Evolutionary conservation across 2,113 vertebrate genomes (phyloP).

Genomic region (Corydoras sp.): DNA sequence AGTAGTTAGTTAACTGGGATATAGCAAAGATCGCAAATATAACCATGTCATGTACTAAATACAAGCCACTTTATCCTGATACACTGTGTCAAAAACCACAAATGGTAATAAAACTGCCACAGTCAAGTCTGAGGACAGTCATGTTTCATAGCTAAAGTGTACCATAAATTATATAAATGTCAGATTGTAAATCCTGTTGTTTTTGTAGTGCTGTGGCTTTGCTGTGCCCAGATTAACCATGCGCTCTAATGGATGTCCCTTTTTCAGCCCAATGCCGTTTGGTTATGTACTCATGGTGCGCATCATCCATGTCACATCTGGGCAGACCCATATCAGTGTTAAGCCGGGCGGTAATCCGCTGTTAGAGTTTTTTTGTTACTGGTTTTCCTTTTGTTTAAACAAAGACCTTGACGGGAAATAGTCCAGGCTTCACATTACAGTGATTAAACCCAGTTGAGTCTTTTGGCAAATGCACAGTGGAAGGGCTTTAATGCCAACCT

Average conservation of each 20-base stretch:
- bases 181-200: neutral
- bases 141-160: neutral
- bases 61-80: neutral
- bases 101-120: slow-evolving; percentile 10
- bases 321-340: slow-evolving; percentile 43
- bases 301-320: slow-evolving; percentile 35
- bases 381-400: slow-evolving; percentile 45
- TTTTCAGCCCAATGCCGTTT: slow-evolving; percentile 25
- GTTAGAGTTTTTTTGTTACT: slow-evolving; percentile 39
- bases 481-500: slow-evolving; percentile 21
- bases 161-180: neutral
- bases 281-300: slow-evolving; percentile 35
- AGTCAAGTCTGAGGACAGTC: slow-evolving; percentile 5
- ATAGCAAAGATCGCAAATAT: neutral
- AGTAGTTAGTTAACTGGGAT: slow-evolving; percentile 29
- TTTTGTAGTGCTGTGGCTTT: slow-evolving; percentile 9
- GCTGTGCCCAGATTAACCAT: slow-evolving; percentile 35
- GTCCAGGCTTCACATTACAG: slow-evolving; percentile 49
- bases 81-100: neutral
- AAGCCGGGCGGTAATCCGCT: slow-evolving; percentile 44
- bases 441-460: slow-evolving; percentile 43
- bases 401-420: slow-evolving; percentile 39
- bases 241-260: slow-evolving; percentile 26
- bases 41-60: neutral
- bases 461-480: slow-evolving; percentile 20